Evolutionary conservation across 2,888 invertebrate species (phyloP).

Genomic region (Polylopha cassiicola): DNA sequence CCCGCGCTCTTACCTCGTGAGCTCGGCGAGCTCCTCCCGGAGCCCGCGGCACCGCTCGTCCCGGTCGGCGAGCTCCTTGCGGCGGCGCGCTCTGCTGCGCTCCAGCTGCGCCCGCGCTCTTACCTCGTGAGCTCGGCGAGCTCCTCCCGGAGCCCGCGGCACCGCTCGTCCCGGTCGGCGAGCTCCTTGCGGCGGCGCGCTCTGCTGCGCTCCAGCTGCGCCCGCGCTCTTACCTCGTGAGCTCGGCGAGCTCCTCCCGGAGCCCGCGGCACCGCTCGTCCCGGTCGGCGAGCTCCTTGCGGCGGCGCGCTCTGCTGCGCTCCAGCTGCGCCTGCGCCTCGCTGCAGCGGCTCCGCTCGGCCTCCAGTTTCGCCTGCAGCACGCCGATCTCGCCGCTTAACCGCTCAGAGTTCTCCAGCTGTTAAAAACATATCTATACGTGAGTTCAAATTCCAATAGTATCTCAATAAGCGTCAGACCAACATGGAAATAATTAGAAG

Average conservation of each 20-base stretch:
- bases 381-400: constrained; percentile 71
- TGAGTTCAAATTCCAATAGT: neutral
- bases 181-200: too few relatives aligned
- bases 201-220: constrained; percentile 60
- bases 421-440: constrained; percentile 18
- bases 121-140: too few relatives aligned
- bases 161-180: too few relatives aligned
- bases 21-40: too few relatives aligned
- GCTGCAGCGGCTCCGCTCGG: constrained; percentile 62
- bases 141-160: too few relatives aligned
- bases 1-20: too few relatives aligned
- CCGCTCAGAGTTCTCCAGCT: constrained; percentile 66
- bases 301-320: constrained; percentile 53
- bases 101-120: too few relatives aligned
- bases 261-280: constrained; percentile 47
- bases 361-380: constrained; percentile 69
- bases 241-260: constrained; percentile 52
- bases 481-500: too few relatives aligned
- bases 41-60: too few relatives aligned
- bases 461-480: too few relatives aligned
- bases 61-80: too few relatives aligned
- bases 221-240: constrained; percentile 54
- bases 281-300: constrained; percentile 46
- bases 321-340: constrained; percentile 66
- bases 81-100: too few relatives aligned